Percentiles rank a stretch among this genome's conserved stretches.
These are phyloP conservation scores for Hippocampus comes DNA, from an alignment of 2,113 vertebrate genomes.

Conservation along the genomic window DNA sequence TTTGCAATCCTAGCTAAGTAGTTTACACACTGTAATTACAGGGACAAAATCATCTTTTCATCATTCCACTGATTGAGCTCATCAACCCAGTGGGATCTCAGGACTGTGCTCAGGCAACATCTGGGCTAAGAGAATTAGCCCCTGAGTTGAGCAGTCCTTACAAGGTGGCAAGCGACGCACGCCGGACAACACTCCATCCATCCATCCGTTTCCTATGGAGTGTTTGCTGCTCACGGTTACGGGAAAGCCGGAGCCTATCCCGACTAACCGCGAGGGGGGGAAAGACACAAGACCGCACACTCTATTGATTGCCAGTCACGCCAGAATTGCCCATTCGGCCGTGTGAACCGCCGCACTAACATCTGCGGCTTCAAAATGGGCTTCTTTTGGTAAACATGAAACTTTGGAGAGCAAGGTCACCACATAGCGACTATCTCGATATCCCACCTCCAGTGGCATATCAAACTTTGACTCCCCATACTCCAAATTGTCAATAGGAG, in stretches of 20 bases:
- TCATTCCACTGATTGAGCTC: slow-evolving; percentile 99
- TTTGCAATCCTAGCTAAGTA: slow-evolving; percentile 99
- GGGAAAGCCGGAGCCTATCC: not conserved
- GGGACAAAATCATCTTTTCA: slow-evolving; percentile 99
- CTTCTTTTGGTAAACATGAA: not conserved
- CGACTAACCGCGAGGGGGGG: not conserved
- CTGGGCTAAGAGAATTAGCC: slow-evolving; percentile 99
- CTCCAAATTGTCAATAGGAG: slow-evolving; percentile 20
- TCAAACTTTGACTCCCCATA: slow-evolving; percentile 46
- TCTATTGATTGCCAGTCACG: not conserved
- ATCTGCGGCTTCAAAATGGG: not conserved
- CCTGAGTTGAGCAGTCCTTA: slow-evolving; percentile 76
- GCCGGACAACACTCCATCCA: slow-evolving; percentile 36
- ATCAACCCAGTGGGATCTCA: slow-evolving; percentile 95
- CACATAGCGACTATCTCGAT: slow-evolving; percentile 14
- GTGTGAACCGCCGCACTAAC: not conserved
- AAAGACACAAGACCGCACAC: not conserved
- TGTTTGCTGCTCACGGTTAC: not conserved
- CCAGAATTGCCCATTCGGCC: not conserved
- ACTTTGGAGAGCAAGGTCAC: slow-evolving; percentile 18
- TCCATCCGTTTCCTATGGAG: not conserved
- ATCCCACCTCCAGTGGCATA: slow-evolving; percentile 45
- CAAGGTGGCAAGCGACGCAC: slow-evolving; percentile 42
- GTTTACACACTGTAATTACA: slow-evolving; percentile 96
- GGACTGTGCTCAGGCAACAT: slow-evolving; percentile 89